Conservation (phyloP, 2,888 invertebrate genomes). For the Ypsolopha scabrella region DNA sequence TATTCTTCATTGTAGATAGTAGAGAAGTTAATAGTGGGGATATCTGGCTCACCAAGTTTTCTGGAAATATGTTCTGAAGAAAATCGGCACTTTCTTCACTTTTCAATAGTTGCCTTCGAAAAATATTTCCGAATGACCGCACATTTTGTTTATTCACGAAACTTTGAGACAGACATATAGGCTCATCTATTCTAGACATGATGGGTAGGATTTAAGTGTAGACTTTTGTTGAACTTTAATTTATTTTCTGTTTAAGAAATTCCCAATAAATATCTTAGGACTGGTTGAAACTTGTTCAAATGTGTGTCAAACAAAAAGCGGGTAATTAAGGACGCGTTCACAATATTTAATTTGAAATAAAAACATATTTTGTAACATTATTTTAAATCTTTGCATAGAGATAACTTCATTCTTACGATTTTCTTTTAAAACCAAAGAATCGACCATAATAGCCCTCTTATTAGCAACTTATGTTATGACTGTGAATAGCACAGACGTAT, state of each 20-base stretch:
- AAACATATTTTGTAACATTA: no score
- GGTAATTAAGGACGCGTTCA: no score
- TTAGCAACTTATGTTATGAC: no score
- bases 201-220: no score
- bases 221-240: no score
- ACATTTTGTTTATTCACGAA: slow-evolving; percentile 56
- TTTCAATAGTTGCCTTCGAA: slow-evolving; percentile 31
- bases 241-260: no score
- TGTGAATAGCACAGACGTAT: no score
- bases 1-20: slow-evolving; percentile 26
- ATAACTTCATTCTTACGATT: no score
- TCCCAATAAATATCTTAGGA: neutral
- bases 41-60: slow-evolving; percentile 24
- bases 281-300: neutral
- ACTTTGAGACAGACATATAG: slow-evolving; percentile 39
- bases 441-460: no score
- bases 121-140: slow-evolving; percentile 39
- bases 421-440: no score
- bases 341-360: no score
- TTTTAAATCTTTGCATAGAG: no score
- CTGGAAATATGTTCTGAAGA: slow-evolving; percentile 23
- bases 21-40: slow-evolving; percentile 21
- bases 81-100: slow-evolving; percentile 18
- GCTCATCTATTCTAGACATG: slow-evolving; percentile 21
- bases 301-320: neutral